Percentiles rank a stretch among this genome's conserved stretches.
Evolutionary conservation across 1,140 invertebrate species (phyloP).

Genomic region (Bombus waltoni): DNA sequence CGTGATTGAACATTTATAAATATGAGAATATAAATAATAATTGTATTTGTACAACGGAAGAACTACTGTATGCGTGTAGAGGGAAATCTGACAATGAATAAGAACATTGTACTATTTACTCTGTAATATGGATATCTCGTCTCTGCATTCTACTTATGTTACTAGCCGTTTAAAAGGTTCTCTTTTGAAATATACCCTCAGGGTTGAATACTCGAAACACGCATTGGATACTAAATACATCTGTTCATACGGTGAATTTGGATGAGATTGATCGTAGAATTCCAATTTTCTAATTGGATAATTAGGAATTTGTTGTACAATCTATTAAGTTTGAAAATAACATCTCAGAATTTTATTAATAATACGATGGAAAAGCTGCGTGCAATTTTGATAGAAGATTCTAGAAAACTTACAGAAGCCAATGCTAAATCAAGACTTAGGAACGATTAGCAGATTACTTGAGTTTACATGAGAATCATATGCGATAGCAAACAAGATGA

Average conservation of each 20-base stretch:
- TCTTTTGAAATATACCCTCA: conserved; percentile 48
- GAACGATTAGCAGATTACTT: background rate
- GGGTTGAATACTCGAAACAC: conserved; percentile 27
- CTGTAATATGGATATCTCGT: background rate
- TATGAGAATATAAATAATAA: background rate
- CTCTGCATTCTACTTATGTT: conserved; percentile 31
- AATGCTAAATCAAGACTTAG: background rate
- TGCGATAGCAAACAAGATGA: background rate
- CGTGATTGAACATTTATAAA: too few species aligned
- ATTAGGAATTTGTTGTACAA: background rate
- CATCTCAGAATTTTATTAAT: background rate
- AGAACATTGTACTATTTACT: conserved; percentile 13
- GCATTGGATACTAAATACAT: conserved; percentile 24
- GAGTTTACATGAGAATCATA: background rate
- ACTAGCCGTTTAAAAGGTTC: conserved; percentile 27
- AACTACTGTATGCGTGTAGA: background rate
- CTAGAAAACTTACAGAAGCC: background rate
- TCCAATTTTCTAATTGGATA: background rate
- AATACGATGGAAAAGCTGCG: background rate
- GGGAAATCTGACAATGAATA: background rate
- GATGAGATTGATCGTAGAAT: background rate
- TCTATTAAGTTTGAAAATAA: background rate
- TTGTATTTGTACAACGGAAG: background rate
- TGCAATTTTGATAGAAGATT: background rate
- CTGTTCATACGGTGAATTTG: conserved; percentile 3